Evolutionary conservation across 2,113 vertebrate genomes (phyloP), one percentile per base, ranked within the genome.

Genomic region (Gallinago paraguaiae): DNA sequence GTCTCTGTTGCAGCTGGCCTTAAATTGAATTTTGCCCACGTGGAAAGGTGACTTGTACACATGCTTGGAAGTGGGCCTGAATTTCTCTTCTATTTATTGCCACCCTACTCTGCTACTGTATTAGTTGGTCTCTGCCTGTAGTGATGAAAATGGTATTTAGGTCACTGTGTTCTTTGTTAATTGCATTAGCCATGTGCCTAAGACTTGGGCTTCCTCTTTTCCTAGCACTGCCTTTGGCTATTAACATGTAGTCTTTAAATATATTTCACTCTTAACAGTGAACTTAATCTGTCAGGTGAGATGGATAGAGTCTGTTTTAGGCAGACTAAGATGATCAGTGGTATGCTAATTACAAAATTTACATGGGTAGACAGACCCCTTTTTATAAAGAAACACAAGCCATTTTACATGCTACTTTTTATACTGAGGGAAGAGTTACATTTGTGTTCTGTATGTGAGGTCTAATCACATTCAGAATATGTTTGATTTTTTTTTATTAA

Each of bases 111-210:
- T 22, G 10, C 56, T 84, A 6, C 18, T 51, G 30, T 82, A 59
- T 76, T 20, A 72, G 53, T 1, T 91, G 63, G 67, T 50, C 41
- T 96, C 50, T 82, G 81, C 30, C 70, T 46, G 25, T 39, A 82
- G 69, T 53, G 69, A 72, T 93, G 63, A 60, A 92, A 82, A 79
- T 23, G n/a, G 95, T 88, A 95, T 96, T 81, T 83, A 83, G 97
- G 97, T 98, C 97, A 98, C 95, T 13, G 61, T 90, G 97, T 97
- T 97, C 98, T 98, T 95, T 97, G 93, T 95, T 98, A 96, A 98
- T 95, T 94, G 96, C 94, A 97, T 98, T 98, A 98, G 91, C 95
- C 95, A 96, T 93, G 98, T 98, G 98, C 75, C 92, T 81, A 60
- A 85, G 96, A 93, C 97, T 98, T 93, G 95, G 96, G 48, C 70